Conservation (phyloP, 2,113 vertebrate genomes). For the Melanostigma gelatinosum region DNA sequence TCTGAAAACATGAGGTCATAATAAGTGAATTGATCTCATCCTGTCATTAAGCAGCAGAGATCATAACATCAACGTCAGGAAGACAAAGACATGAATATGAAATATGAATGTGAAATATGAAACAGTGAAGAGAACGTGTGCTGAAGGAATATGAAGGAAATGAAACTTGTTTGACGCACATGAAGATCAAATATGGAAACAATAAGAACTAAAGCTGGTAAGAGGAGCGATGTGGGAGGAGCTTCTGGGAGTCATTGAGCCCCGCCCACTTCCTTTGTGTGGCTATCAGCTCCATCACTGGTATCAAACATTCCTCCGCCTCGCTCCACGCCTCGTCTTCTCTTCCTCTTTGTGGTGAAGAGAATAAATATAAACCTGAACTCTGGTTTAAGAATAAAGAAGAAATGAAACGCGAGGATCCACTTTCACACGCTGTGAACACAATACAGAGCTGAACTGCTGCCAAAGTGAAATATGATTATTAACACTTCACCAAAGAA, state of each 20-base stretch:
- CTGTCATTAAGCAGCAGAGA: too few relatives aligned
- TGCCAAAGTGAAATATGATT: constrained; percentile 21
- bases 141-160: background rate
- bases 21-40: too few relatives aligned
- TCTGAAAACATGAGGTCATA: background rate
- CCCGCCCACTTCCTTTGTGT: constrained; percentile 6
- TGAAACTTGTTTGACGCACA: too few relatives aligned
- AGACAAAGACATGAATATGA: background rate
- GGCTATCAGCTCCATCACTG: constrained; percentile 16
- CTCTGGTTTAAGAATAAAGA: constrained; percentile 1
- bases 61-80: background rate
- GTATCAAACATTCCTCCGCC: constrained; percentile 5
- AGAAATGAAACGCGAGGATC: constrained; percentile 9
- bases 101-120: background rate
- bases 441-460: background rate
- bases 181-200: too few relatives aligned
- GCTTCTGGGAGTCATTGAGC: too few relatives aligned
- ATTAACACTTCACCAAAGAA: background rate
- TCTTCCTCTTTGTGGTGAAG: constrained; percentile 6
- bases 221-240: too few relatives aligned
- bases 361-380: constrained; percentile 10
- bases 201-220: too few relatives aligned
- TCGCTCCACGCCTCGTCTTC: background rate
- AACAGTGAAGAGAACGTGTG: background rate
- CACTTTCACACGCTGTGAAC: constrained; percentile 13